Evolutionary conservation across 92 coral and sea anemone genomes (phyloP), one percentile per base, ranked within the genome.

Genomic region (Epizoanthus illoricatus): DNA sequence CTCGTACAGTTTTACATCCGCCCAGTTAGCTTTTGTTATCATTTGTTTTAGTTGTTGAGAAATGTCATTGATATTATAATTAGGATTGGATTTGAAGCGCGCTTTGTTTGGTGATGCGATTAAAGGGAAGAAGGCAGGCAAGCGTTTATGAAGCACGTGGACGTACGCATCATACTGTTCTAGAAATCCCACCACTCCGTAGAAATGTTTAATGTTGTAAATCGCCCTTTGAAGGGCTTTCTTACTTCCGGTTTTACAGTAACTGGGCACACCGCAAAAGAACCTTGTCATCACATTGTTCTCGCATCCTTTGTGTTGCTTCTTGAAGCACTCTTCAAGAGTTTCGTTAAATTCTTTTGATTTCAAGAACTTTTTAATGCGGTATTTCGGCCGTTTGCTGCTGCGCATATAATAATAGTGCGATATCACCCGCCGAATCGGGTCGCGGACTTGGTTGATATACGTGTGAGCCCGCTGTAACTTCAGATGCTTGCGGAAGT

Each of bases 371-470:
- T 83, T 84, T 15, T 85, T 83, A 16, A 97, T 65, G 54, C 90
- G 87, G 33, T 84, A n/a, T 9, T 65, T 65, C 55, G 97, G 97
- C 9, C 99, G 84, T 36, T 83, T 87, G 40, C 91, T 85, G 58
- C 94, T 84, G 41, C 89, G 90, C 84, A 88, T 91, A 73, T 97
- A 97, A 57, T 84, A 90, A 69, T 91, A 97, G 71, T 97, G 97
- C 7, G 99, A 97, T 75, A 97, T 92, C n/a, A 91, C 90, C 79
- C 99, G 90, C 24, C 86, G 84, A 41, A 97, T 90, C 5, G 99
- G 99, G 2, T 97, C 87, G 11, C 99, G 92, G 10, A 97, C 91
- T 81, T 93, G 94, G 86, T 97, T 97, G 16, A 97, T 97, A 76
- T 97, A 97, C 19, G 97, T 97, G 73, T 91, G 93, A 56, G 88